Conservation (phyloP, 2,888 invertebrate species). For the Lymantria dispar region DNA sequence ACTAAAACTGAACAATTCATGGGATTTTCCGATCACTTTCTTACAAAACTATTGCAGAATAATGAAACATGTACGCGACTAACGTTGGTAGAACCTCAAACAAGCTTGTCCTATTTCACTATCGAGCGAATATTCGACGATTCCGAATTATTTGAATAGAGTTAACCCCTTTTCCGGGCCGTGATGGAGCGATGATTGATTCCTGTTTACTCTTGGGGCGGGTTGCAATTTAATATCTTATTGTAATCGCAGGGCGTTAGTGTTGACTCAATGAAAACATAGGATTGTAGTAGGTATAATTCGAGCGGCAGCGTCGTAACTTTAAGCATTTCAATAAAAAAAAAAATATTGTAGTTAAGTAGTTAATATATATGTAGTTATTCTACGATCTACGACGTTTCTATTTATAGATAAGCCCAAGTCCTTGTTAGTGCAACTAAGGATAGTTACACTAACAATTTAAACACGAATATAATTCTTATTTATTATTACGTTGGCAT, state of each 20-base stretch:
- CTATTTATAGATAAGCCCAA: too few relatives aligned
- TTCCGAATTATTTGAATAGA: constrained; percentile 70
- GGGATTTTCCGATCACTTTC: background rate
- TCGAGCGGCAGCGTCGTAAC: constrained; percentile 4
- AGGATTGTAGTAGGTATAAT: constrained; percentile 1
- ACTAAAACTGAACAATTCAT: background rate
- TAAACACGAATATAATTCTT: too few relatives aligned
- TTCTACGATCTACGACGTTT: too few relatives aligned
- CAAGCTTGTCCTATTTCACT: constrained; percentile 38
- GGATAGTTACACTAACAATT: too few relatives aligned
- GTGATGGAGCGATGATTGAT: constrained; percentile 78
- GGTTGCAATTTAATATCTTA: constrained; percentile 71
- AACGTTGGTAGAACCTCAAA: constrained; percentile 10
- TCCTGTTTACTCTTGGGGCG: constrained; percentile 73
- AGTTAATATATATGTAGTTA: too few relatives aligned
- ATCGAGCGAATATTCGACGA: constrained; percentile 52
- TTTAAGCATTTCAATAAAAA: background rate
- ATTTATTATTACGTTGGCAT: too few relatives aligned
- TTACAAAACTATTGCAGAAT: background rate
- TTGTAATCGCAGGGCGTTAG: constrained; percentile 64
- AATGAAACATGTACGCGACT: constrained; percentile 1
- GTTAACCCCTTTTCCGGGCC: constrained; percentile 66
- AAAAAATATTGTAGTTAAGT: too few relatives aligned
- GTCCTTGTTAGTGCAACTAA: too few relatives aligned
- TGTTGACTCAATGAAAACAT: constrained; percentile 49